Conservation (phyloP, 1,140 invertebrate genomes). For the Bombus ignitus region DNA sequence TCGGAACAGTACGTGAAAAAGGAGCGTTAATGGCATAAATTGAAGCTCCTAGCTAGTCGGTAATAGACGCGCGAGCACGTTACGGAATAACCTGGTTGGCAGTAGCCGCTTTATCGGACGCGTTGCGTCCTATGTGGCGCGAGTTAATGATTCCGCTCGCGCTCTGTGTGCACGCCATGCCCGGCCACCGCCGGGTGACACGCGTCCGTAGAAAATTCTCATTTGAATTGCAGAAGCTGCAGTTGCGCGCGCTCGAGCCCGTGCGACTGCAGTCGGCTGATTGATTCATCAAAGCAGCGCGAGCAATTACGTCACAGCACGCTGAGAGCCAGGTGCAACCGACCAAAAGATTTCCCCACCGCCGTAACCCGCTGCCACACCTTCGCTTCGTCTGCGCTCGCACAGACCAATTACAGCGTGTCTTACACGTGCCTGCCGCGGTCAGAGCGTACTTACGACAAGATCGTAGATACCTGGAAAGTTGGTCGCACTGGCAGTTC, state of each 20-base stretch:
- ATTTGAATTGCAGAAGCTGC: conserved; percentile 67
- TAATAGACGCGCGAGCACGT: conserved; percentile 49
- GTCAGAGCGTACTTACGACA: not conserved
- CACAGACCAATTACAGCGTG: not conserved
- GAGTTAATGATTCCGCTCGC: conserved; percentile 54
- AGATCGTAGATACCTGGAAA: not conserved
- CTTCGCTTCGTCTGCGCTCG: not conserved
- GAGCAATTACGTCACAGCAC: conserved; percentile 52
- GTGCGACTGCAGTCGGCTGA: conserved; percentile 43
- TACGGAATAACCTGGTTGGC: conserved; percentile 52
- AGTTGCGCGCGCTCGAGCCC: not conserved
- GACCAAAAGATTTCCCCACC: conserved; percentile 34
- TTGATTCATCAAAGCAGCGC: conserved; percentile 67
- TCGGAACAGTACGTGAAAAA: conserved; percentile 33
- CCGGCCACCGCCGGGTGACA: not conserved
- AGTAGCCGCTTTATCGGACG: conserved; percentile 52
- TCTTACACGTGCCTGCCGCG: not conserved
- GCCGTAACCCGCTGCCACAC: not conserved
- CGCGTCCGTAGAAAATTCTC: conserved; percentile 58
- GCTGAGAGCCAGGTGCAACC: conserved; percentile 39
- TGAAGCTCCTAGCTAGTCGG: conserved; percentile 52
- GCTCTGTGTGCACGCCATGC: not conserved
- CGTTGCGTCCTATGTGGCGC: conserved; percentile 21
- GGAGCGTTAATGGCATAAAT: conserved; percentile 61
- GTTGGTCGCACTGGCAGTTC: not conserved